Conservation (phyloP, 2,113 vertebrate species). For the Neogale vison region DNA sequence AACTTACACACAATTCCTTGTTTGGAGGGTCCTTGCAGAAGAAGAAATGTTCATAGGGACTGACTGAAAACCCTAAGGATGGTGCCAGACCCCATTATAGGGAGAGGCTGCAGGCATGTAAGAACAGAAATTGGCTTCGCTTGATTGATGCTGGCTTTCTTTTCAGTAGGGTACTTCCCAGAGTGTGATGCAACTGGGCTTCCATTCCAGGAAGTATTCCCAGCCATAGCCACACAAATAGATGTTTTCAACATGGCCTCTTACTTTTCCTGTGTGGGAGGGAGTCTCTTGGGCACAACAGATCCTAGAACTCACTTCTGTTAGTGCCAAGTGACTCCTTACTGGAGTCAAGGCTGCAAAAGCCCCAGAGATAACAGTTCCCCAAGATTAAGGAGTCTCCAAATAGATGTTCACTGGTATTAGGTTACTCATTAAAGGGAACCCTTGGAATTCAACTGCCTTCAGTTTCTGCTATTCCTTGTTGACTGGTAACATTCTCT, state of each 20-base stretch:
- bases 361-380: constrained; percentile 5
- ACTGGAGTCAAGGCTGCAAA: neutral
- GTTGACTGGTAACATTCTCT: neutral
- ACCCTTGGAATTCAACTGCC: neutral
- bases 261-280: constrained; percentile 22
- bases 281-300: neutral
- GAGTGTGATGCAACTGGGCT: neutral
- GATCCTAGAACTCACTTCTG: neutral
- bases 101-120: constrained; percentile 8
- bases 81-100: neutral
- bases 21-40: neutral
- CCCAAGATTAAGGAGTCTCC: neutral
- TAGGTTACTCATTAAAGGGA: constrained; percentile 24
- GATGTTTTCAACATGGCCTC: neutral
- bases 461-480: constrained; percentile 5
- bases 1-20: neutral
- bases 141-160: constrained; percentile 34
- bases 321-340: neutral
- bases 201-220: neutral
- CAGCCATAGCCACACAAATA: neutral
- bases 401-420: neutral
- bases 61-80: neutral
- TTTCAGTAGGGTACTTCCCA: neutral
- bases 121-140: constrained; percentile 15
- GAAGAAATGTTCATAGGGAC: neutral